phyloP scores from a whole-genome alignment of 2,888 invertebrate species.

The Ennomos erosarius region DNA sequence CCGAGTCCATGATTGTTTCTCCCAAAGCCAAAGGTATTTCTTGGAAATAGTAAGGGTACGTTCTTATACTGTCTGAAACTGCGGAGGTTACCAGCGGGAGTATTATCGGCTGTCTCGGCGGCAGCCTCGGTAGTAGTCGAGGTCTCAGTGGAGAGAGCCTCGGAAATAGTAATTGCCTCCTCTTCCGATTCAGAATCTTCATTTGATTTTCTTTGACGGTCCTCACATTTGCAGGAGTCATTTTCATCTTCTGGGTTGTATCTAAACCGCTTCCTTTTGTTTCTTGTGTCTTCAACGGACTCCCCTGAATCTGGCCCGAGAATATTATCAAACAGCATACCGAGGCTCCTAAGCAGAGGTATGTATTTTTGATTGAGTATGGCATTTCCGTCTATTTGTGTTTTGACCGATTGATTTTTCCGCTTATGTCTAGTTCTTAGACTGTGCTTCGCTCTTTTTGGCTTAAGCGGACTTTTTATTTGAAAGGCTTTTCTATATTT shows the following conservation, averaged over 20 bases:
- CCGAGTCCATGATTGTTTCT: slow-evolving; percentile 77
- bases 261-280: slow-evolving; percentile 52
- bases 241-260: slow-evolving; percentile 45
- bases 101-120: slow-evolving; percentile 69
- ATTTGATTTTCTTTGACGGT: slow-evolving; percentile 28
- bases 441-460: slow-evolving; percentile 59
- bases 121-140: slow-evolving; percentile 59
- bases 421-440: slow-evolving; percentile 53
- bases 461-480: slow-evolving; percentile 65
- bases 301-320: slow-evolving; percentile 62
- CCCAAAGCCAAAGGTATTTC: slow-evolving; percentile 79
- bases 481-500: slow-evolving; percentile 63
- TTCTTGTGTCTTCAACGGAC: slow-evolving; percentile 48
- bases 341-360: slow-evolving; percentile 73
- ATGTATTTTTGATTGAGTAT: slow-evolving; percentile 66
- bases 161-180: slow-evolving; percentile 70
- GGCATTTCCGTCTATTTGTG: slow-evolving; percentile 63
- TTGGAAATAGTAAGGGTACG: slow-evolving; percentile 79
- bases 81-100: slow-evolving; percentile 75
- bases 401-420: slow-evolving; percentile 61
- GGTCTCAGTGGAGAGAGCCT: slow-evolving; percentile 61
- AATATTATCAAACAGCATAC: slow-evolving; percentile 74
- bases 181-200: slow-evolving; percentile 53
- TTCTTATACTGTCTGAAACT: slow-evolving; percentile 75
- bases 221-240: slow-evolving; percentile 54